A percentile compares a stretch with the other conserved stretches of the same genome.
Evolutionary conservation across 2,888 invertebrate genomes (phyloP).

Genomic region (Phortica magna): DNA sequence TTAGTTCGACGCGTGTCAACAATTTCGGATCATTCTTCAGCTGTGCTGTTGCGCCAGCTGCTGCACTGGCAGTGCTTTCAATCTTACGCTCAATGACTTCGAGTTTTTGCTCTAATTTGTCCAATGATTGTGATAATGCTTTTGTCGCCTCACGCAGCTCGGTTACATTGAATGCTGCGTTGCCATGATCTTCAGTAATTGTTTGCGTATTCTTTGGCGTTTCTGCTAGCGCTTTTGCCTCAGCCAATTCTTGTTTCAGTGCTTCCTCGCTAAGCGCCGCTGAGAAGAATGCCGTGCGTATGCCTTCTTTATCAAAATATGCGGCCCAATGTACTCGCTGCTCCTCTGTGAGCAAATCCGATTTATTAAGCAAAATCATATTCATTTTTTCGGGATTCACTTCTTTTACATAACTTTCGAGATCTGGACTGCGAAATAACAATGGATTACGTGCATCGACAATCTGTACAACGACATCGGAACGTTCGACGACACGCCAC

Average conservation of each 20-base stretch:
- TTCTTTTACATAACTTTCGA: slow-evolving; percentile 91
- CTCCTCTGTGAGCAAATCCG: slow-evolving; percentile 90
- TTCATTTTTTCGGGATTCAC: slow-evolving; percentile 85
- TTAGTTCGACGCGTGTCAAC: slow-evolving; percentile 84
- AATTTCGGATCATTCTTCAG: slow-evolving; percentile 71
- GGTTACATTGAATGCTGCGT: slow-evolving; percentile 54
- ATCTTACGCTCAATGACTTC: slow-evolving; percentile 80
- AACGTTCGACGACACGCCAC: slow-evolving; percentile 98
- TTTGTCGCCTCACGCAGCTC: slow-evolving; percentile 79
- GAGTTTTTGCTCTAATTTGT: slow-evolving; percentile 80
- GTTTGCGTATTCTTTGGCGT: slow-evolving; percentile 19
- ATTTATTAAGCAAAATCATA: slow-evolving; percentile 95
- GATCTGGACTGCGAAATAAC: slow-evolving; percentile 93
- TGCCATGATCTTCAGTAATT: not conserved
- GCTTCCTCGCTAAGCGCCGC: slow-evolving; percentile 84
- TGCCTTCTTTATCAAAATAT: slow-evolving; percentile 86
- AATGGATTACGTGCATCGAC: slow-evolving; percentile 98
- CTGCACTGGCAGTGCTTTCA: slow-evolving; percentile 64
- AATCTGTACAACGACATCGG: slow-evolving; percentile 95
- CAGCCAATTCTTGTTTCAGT: slow-evolving; percentile 65
- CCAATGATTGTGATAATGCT: slow-evolving; percentile 80
- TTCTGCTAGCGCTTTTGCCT: slow-evolving; percentile 43
- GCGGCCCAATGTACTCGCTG: slow-evolving; percentile 92
- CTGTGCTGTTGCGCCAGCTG: slow-evolving; percentile 37
- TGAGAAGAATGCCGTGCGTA: slow-evolving; percentile 93